A percentile compares a stretch with the other conserved stretches of the same genome.
Evolutionary conservation across 2,888 invertebrate genomes (phyloP).

Genomic region (Biston betularia): DNA sequence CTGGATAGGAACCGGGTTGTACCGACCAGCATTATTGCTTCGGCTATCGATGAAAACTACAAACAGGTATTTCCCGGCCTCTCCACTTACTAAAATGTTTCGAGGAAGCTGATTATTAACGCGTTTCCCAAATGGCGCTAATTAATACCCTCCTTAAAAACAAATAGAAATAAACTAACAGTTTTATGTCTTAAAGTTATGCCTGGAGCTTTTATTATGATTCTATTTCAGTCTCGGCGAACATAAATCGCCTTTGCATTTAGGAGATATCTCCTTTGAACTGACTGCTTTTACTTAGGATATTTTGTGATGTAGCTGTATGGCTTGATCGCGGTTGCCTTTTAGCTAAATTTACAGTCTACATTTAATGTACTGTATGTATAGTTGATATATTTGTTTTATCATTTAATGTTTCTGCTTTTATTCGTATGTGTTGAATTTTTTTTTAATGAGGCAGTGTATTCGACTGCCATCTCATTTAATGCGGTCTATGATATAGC

Average conservation of each 20-base stretch:
- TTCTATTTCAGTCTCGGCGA: constrained; percentile 36
- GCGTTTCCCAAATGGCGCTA: constrained; percentile 18
- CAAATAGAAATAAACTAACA: constrained; percentile 39
- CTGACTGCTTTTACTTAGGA: constrained; percentile 15
- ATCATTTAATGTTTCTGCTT: too few relatives aligned
- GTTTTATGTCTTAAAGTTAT: constrained; percentile 32
- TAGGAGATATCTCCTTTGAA: constrained; percentile 25
- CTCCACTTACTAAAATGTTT: neutral
- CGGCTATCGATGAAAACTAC: too few relatives aligned
- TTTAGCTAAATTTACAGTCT: neutral
- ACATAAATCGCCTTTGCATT: constrained; percentile 34
- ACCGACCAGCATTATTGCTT: too few relatives aligned
- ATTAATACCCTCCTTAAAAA: constrained; percentile 15
- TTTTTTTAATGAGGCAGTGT: too few relatives aligned
- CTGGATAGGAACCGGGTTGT: too few relatives aligned
- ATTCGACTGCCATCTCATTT: too few relatives aligned
- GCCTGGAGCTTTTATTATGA: constrained; percentile 38
- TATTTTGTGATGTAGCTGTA: neutral
- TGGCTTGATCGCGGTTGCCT: neutral
- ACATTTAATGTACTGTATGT: neutral
- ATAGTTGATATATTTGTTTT: too few relatives aligned
- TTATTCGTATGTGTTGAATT: too few relatives aligned
- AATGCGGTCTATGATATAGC: too few relatives aligned
- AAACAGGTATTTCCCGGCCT: too few relatives aligned
- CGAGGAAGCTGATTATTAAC: constrained; percentile 13